A percentile compares a stretch with the other conserved stretches of the same genome.
Conservation (phyloP, 1,140 invertebrate genomes). For the Phymorhynchus buccinoides region DNA sequence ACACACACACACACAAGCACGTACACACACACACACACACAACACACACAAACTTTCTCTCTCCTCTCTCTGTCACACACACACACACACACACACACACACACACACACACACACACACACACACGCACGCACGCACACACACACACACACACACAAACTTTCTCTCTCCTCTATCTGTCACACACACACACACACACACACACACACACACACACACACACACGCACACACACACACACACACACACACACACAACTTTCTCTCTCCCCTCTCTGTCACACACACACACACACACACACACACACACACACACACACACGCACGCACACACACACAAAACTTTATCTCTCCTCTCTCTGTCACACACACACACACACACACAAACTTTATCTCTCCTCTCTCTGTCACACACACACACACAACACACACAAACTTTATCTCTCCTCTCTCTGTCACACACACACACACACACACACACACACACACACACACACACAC, state of each 20-base stretch:
- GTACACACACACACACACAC: too few relatives aligned
- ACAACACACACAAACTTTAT: too few relatives aligned
- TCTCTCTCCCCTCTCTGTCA: neutral
- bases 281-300: neutral
- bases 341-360: neutral
- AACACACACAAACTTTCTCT: too few relatives aligned
- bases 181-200: neutral
- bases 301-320: neutral
- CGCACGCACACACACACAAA: neutral
- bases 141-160: too few relatives aligned
- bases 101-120: too few relatives aligned
- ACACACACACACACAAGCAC: too few relatives aligned
- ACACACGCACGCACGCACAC: neutral
- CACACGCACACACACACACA: neutral
- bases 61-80: too few relatives aligned
- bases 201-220: constrained; percentile 2
- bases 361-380: constrained; percentile 3
- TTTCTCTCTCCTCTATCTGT: too few relatives aligned
- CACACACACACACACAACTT: neutral
- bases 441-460: too few relatives aligned
- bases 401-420: too few relatives aligned
- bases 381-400: too few relatives aligned
- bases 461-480: neutral
- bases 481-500: neutral
- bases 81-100: neutral